A percentile compares a stretch with the other conserved stretches of the same genome.
These are phyloP conservation scores for Diplolepis rosae DNA, from an alignment of 2,888 invertebrate genomes.

Conservation along the genomic window DNA sequence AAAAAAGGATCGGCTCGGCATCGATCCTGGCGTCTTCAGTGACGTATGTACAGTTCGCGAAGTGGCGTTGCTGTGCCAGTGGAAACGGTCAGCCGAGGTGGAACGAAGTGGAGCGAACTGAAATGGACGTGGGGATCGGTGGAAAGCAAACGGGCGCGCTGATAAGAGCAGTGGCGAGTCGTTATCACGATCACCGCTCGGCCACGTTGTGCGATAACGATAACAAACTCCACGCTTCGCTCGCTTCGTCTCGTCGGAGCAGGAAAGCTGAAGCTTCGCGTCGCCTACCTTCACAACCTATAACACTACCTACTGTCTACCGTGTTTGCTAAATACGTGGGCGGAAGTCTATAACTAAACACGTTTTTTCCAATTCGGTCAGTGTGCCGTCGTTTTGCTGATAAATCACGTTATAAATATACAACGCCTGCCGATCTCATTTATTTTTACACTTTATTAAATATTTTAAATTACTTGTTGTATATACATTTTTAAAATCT, in stretches of 20 bases:
- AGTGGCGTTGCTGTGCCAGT: slow-evolving; percentile 35
- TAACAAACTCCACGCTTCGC: slow-evolving; percentile 45
- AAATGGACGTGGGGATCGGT: slow-evolving; percentile 50
- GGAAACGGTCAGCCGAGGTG: slow-evolving; percentile 39
- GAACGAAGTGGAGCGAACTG: slow-evolving; percentile 53
- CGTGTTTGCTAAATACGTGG: slow-evolving; percentile 19
- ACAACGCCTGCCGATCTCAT: neutral
- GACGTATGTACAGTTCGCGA: slow-evolving; percentile 2
- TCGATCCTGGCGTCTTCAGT: neutral
- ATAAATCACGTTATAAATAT: neutral
- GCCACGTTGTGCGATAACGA: slow-evolving; percentile 24
- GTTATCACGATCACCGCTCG: slow-evolving; percentile 67
- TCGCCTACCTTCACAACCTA: slow-evolving; percentile 29
- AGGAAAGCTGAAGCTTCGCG: slow-evolving; percentile 12
- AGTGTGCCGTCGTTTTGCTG: slow-evolving; percentile 9
- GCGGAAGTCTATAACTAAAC: slow-evolving; percentile 17
- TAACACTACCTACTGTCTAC: slow-evolving; percentile 23
- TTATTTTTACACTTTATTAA: neutral
- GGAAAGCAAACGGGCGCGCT: slow-evolving; percentile 53
- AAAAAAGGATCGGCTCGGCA: slow-evolving; percentile 17
- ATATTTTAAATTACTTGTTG: too few species aligned
- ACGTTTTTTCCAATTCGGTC: slow-evolving; percentile 16
- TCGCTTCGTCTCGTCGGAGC: slow-evolving; percentile 57
- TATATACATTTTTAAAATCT: neutral
- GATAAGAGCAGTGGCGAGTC: slow-evolving; percentile 54